phyloP scores from a whole-genome alignment of 2,113 vertebrate genomes.

The Anguilla rostrata region DNA sequence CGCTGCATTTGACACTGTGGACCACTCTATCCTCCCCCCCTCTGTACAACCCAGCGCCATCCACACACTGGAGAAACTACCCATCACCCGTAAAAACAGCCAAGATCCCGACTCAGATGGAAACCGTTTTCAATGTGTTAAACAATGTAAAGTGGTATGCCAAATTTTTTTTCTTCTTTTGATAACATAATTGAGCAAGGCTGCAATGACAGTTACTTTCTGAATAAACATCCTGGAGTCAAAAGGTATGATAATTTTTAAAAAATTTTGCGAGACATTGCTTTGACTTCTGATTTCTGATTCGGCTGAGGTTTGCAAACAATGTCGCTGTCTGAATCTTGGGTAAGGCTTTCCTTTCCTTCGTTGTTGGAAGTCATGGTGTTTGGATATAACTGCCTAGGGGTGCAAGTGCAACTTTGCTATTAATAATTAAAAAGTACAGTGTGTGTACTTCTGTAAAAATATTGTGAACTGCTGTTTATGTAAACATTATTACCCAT shows the following conservation, averaged over 20 bases:
- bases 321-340: no score
- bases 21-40: no score
- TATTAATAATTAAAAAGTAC: no score
- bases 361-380: neutral
- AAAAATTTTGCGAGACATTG: neutral
- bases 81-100: no score
- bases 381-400: neutral
- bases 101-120: neutral
- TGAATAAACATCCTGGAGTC: neutral
- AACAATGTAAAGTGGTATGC: neutral
- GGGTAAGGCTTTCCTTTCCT: no score
- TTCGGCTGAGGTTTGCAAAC: neutral
- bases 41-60: neutral
- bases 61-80: no score
- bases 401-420: no score
- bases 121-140: neutral
- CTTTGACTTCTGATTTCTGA: no score
- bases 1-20: no score
- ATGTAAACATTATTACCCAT: neutral
- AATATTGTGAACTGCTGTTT: neutral
- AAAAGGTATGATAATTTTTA: neutral
- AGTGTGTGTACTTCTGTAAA: neutral
- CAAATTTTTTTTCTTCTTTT: neutral
- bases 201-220: neutral
- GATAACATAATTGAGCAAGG: neutral